phyloP scores from a whole-genome alignment of 2,888 invertebrate genomes.

The Scaptodrosophila latifasciaeformis region DNA sequence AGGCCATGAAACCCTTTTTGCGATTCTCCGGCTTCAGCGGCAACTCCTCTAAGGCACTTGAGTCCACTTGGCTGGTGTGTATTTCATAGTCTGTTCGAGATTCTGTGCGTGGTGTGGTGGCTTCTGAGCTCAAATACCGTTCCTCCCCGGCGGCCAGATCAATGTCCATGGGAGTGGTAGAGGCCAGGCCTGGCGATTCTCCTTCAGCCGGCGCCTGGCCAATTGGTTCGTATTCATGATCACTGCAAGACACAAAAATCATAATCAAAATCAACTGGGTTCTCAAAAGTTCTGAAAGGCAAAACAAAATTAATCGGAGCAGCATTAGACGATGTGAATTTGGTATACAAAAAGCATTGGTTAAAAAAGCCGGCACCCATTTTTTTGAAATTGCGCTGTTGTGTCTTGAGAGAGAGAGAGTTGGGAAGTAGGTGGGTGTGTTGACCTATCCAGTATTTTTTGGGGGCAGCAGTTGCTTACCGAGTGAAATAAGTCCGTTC shows the following conservation, averaged over 20 bases:
- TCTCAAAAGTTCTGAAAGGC: neutral
- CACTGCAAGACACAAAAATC: slow-evolving; percentile 79
- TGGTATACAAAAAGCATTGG: slow-evolving; percentile 39
- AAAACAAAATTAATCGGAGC: neutral
- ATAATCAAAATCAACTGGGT: too few relatives aligned
- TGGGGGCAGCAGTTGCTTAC: slow-evolving; percentile 68
- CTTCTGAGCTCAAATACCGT: slow-evolving; percentile 78
- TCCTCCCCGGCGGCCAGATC: slow-evolving; percentile 75
- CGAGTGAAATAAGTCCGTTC: slow-evolving; percentile 73
- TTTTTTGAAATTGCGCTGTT: slow-evolving; percentile 18
- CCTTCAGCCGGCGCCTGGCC: slow-evolving; percentile 78
- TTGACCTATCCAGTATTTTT: slow-evolving; percentile 8
- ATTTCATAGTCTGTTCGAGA: slow-evolving; percentile 81
- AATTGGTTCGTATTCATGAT: slow-evolving; percentile 95
- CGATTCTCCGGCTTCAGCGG: slow-evolving; percentile 79
- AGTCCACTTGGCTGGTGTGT: slow-evolving; percentile 82
- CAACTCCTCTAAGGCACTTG: slow-evolving; percentile 80
- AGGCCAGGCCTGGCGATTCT: neutral
- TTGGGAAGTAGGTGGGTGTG: slow-evolving; percentile 24
- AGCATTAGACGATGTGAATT: too few relatives aligned
- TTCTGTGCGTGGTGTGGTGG: slow-evolving; percentile 77
- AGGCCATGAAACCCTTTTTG: slow-evolving; percentile 76
- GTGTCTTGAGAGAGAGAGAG: slow-evolving; percentile 24
- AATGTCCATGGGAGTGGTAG: slow-evolving; percentile 42
- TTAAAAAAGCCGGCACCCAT: slow-evolving; percentile 52